Base-by-base conservation (phyloP, 2,797 vertebrate species). In the Galaxias olidus region DNA sequence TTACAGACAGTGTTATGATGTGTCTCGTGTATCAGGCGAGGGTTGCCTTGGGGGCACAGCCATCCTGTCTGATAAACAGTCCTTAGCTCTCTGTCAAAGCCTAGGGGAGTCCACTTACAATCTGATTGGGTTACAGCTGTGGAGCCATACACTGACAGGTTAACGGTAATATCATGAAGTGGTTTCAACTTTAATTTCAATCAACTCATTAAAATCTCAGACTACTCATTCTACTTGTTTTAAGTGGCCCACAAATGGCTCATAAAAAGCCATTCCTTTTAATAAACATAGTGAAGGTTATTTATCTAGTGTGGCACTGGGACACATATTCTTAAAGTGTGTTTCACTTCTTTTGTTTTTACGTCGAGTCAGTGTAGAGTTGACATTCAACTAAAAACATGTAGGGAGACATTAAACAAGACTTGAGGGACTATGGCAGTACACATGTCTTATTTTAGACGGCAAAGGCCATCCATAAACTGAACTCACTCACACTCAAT, bases 211-310 rank as follows among this genome's bases (percentile, higher is more conserved):
- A 79, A 80, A 84, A 85, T 84, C 85, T 78, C 74, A 85, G 79
- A 78, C 78, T 52, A 82, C 81, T 83, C 66, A 59, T 81, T 81
- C 68, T 50, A 71, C 75, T 87, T 71, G 65, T 79, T 82, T 87
- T 77, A 75, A 87, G 83, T 73, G 73, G 81, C 84, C 84, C 64
- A 70, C 87, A 87, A 90, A 91, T 77, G 77, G 79, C 88, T 91
- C 86, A 90, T 92, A 90, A 92, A 93, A 82, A 86, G 86, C 86
- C 83, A 89, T 92, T 92, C 88, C 83, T 83, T 92, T 92, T 92
- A 94, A 88, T 95, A 98, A 98, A 99, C 95, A 97, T 82, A 68
- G 91, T 89, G 90, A 90, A 93, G 91, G 92, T 93, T 95, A 95
- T 95, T 95, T 94, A 94, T 94, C 90, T 90, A 63, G 92, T 86